Base-by-base conservation (phyloP, 2,797 vertebrate genomes). In the Rhyacichthys aspro region DNA sequence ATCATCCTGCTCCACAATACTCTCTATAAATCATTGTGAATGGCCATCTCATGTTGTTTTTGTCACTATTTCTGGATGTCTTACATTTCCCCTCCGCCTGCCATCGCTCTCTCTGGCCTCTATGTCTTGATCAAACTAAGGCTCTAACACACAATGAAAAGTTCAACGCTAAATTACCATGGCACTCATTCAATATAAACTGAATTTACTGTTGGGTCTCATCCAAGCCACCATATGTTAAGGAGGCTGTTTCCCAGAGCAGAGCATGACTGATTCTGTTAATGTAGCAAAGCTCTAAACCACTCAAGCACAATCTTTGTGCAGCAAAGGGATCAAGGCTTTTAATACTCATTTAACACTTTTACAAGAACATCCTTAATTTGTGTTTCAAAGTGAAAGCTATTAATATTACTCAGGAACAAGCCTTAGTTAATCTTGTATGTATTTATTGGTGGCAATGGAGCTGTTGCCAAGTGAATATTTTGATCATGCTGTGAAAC, bases 181-280 rank as follows among this genome's bases (percentile, higher is more conserved):
- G 75, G 82, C 86, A 76, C 79, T 72, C 79, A 73, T 92, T 88
- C 83, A 87, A 78, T 88, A 82, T 83, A 86, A 89, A 88, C 86
- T 65, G 73, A 90, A 89, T 90, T 89, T 83, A 84, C 57, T 43
- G 41, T 65, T 91, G 89, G 86, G 70, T 73, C 59, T 15, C 0
- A 33, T 86, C 89, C 89, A 90, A 86, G 81, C 79, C 76, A 63
- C 81, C 86, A 87, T 84, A 87, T 91, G 88, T 76, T 10, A 66
- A 70, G 62, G 59, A 82, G 74, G 61, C 61, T 34, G 66, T 70
- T 88, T 69, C 78, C 65, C 56, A 58, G 64, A 61, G 39, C 67
- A 14, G 61, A 85, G 83, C 83, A 59, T 88, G 88, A 92, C 89
- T 68, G 90, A 91, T 87, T 90, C 71, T 70, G 81, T 81, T 89